phyloP scores from a whole-genome alignment of 2,113 vertebrate species.

The Struthio camelus region DNA sequence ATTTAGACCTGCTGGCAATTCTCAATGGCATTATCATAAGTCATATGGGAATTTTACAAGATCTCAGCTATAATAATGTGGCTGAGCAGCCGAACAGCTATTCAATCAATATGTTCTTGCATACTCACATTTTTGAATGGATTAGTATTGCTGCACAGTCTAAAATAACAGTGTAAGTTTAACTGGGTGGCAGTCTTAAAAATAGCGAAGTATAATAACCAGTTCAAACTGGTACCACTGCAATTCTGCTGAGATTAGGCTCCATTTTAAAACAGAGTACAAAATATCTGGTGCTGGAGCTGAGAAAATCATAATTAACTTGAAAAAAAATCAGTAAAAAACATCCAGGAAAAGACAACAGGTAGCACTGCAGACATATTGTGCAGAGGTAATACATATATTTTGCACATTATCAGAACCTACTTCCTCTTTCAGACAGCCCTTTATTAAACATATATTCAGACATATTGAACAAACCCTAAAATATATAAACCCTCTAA shows the following conservation, averaged over 20 bases:
- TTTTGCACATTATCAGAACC: constrained; percentile 36
- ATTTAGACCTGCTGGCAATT: constrained; percentile 1
- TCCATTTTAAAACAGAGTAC: constrained; percentile 36
- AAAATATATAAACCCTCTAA: constrained; percentile 68
- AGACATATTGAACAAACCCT: constrained; percentile 70
- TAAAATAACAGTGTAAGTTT: constrained; percentile 16
- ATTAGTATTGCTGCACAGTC: neutral
- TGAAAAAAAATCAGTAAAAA: neutral
- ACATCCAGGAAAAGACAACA: constrained; percentile 22
- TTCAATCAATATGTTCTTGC: neutral
- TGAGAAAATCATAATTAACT: neutral
- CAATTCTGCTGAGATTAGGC: constrained; percentile 13
- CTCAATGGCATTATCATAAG: neutral
- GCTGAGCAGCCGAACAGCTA: neutral
- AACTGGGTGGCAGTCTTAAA: constrained; percentile 32
- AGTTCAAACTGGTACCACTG: neutral
- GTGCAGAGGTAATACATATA: constrained; percentile 40
- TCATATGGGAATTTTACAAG: neutral
- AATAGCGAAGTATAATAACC: constrained; percentile 4
- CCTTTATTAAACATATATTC: constrained; percentile 64
- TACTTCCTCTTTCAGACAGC: constrained; percentile 30
- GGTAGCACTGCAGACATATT: constrained; percentile 13
- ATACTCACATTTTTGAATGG: neutral
- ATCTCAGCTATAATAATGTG: neutral
- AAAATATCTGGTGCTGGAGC: neutral